phyloP scores from a whole-genome alignment of 2,888 invertebrate species.

The Lithophane socia region DNA sequence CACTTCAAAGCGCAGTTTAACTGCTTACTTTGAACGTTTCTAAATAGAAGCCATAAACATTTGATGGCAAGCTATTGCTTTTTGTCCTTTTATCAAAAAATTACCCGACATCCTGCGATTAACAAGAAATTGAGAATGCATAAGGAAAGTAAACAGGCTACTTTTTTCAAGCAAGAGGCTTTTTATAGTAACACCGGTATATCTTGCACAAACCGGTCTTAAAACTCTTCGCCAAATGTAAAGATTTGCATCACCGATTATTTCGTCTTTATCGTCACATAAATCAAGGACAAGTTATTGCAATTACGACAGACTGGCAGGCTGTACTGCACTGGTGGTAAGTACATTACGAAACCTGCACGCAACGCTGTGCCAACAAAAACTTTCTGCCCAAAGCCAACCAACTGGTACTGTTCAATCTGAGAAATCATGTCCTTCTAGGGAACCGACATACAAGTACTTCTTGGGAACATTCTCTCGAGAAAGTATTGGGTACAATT shows the following conservation, averaged over 20 bases:
- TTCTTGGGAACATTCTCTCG: slow-evolving; percentile 71
- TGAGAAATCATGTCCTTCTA: slow-evolving; percentile 85
- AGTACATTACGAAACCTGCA: slow-evolving; percentile 79
- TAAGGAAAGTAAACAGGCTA: slow-evolving; percentile 35
- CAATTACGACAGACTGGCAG: slow-evolving; percentile 71
- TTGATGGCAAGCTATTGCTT: slow-evolving; percentile 64
- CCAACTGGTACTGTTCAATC: slow-evolving; percentile 85
- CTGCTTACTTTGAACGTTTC: slow-evolving; percentile 72
- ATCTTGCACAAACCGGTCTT: slow-evolving; percentile 36
- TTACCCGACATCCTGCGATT: slow-evolving; percentile 56
- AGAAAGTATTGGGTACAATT: slow-evolving; percentile 74
- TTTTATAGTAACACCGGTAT: slow-evolving; percentile 35
- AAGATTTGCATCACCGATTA: slow-evolving; percentile 70
- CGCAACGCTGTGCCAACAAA: slow-evolving; percentile 75
- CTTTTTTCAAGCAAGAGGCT: slow-evolving; percentile 27
- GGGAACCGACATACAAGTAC: slow-evolving; percentile 73
- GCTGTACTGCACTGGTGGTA: slow-evolving; percentile 54
- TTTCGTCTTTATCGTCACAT: slow-evolving; percentile 66
- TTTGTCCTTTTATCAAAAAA: slow-evolving; percentile 62
- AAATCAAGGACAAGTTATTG: slow-evolving; percentile 72
- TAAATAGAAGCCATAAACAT: slow-evolving; percentile 73
- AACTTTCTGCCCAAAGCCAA: slow-evolving; percentile 86
- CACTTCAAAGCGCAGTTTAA: slow-evolving; percentile 77
- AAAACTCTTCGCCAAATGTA: slow-evolving; percentile 60
- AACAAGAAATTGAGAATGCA: slow-evolving; percentile 26